Conservation (phyloP, 1,140 invertebrate genomes). For the Andrena cerasifolii region DNA sequence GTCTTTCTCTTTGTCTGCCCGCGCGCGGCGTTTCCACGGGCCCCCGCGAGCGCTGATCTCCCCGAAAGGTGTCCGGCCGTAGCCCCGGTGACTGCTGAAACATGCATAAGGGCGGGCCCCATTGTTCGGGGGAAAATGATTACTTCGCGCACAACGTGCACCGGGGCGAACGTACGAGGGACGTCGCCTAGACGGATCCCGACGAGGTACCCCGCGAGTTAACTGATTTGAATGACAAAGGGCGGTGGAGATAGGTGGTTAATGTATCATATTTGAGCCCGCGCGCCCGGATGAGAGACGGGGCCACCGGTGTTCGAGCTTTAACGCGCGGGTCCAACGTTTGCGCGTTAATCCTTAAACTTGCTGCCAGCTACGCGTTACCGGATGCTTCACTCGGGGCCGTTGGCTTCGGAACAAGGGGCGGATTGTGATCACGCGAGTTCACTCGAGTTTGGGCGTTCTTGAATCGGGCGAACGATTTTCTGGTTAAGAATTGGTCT, state of each 20-base stretch:
- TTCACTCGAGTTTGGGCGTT: too few species aligned
- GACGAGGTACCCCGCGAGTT: neutral
- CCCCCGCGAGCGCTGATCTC: slow-evolving; percentile 33
- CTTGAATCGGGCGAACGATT: too few species aligned
- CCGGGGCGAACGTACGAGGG: slow-evolving; percentile 12
- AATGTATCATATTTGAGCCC: slow-evolving; percentile 26
- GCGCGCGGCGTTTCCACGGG: slow-evolving; percentile 31
- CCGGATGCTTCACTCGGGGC: neutral
- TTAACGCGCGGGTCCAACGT: slow-evolving; percentile 7
- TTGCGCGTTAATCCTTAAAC: slow-evolving; percentile 24
- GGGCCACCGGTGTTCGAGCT: neutral
- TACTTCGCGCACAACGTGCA: slow-evolving; percentile 27
- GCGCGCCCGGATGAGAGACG: neutral
- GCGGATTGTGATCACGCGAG: too few species aligned
- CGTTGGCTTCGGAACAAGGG: too few species aligned
- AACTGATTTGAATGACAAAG: slow-evolving; percentile 35
- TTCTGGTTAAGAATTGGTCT: too few species aligned
- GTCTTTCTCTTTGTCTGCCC: slow-evolving; percentile 53
- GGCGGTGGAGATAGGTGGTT: slow-evolving; percentile 11
- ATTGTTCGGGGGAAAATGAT: slow-evolving; percentile 58
- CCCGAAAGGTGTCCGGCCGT: slow-evolving; percentile 55
- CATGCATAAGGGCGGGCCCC: slow-evolving; percentile 57
- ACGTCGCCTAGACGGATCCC: neutral
- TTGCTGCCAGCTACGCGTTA: neutral
- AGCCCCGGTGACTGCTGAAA: slow-evolving; percentile 47